Evolutionary conservation across 1,140 invertebrate genomes (phyloP), one percentile per base, ranked within the genome.

Genomic region (Drosophila parabipectinata): DNA sequence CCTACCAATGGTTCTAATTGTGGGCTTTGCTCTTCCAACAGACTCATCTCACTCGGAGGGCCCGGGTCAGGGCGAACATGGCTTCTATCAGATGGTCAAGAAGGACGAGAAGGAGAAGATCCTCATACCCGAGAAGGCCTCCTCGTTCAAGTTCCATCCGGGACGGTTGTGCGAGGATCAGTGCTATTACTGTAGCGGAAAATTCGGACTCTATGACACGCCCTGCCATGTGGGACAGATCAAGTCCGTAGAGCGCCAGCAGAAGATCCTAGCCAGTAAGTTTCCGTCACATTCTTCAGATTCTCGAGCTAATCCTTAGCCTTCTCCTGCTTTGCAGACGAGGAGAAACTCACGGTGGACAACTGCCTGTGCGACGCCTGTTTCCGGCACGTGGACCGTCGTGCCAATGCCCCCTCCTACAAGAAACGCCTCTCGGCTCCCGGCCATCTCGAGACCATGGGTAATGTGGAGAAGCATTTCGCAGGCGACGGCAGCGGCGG

Each of bases 311-410:
- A 44, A 44, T 44, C n/a, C 6, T 18, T 6, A 4, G 8, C 12
- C 21, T 21, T 21, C 15, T 15, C 14, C 8, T 41, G 3, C 4
- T 10, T 56, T 58, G 3, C 80, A 95, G 94, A 95, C 77, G 96
- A 97, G 81, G 95, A 95, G 87, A 96, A 96, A 79, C 92, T 97
- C 8, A 96, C 95, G 0, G 94, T 95, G 52, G 96, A 97, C 90
- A 97, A 96, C 39, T 97, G 96, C 78, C 92, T 97, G 18, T 97
- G 96, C 90, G 96, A 97, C 90, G 96, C 96, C 26, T 97, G 96
- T 87, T 97, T 96, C 90, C 93, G 96, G 0, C 96, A 96, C 87
- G 95, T 97, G 21, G 96, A 97, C 91, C 93, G 96, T 58, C 96
- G 96, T 79, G 95, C 96, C 71, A 94, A 95, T 91, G 94, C 94